Evolutionary conservation across 2,888 invertebrate genomes (phyloP).

Genomic region (Stenodera caucasica): DNA sequence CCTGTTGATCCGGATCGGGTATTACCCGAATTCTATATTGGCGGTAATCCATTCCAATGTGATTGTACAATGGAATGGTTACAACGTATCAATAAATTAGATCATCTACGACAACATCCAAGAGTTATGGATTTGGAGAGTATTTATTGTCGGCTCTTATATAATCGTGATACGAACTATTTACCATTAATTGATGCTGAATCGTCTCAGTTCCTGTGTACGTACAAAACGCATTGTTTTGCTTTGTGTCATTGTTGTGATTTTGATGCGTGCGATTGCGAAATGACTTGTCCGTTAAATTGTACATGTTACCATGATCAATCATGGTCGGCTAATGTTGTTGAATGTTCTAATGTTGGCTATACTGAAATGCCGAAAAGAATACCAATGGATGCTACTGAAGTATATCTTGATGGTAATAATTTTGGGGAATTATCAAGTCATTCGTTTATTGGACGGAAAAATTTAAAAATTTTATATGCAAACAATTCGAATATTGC

Average conservation of each 20-base stretch:
- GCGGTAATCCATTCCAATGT: conserved; percentile 84
- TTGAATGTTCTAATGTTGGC: conserved; percentile 75
- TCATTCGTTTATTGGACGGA: conserved; percentile 84
- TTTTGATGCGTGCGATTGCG: conserved; percentile 89
- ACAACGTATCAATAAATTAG: conserved; percentile 76
- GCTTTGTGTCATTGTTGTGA: conserved; percentile 88
- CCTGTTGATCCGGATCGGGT: conserved; percentile 72
- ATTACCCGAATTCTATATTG: conserved; percentile 81
- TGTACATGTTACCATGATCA: conserved; percentile 90
- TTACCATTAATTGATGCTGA: conserved; percentile 78
- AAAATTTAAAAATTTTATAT: conserved; percentile 73
- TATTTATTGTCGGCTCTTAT: conserved; percentile 78
- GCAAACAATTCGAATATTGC: conserved; percentile 79
- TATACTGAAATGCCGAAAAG: conserved; percentile 74
- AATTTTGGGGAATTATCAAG: conserved; percentile 73
- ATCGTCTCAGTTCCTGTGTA: conserved; percentile 81
- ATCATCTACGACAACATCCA: conserved; percentile 76
- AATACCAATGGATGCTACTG: conserved; percentile 91
- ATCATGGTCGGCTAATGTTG: conserved; percentile 83
- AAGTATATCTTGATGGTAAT: conserved; percentile 83
- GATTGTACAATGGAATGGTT: conserved; percentile 92
- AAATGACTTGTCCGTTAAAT: conserved; percentile 86
- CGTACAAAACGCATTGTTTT: conserved; percentile 83
- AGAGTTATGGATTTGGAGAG: conserved; percentile 80
- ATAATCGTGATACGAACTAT: conserved; percentile 73